These are phyloP conservation scores for Spheniscus mendiculus DNA, from an alignment of 2,113 vertebrate genomes.

Conservation along the genomic window DNA sequence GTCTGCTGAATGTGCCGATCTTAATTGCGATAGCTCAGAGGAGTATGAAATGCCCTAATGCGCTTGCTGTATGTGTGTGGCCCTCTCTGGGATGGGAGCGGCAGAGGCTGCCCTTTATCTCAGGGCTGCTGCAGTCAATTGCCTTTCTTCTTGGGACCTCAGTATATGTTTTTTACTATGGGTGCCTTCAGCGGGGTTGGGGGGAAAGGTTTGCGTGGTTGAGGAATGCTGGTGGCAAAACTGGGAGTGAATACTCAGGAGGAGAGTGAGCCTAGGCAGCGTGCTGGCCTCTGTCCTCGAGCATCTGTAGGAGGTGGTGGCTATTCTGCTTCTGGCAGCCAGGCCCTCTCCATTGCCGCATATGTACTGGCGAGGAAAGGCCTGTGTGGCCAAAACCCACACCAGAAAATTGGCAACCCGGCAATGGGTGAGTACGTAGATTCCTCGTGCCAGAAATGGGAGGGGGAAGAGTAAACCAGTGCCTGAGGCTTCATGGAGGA, in stretches of 20 bases:
- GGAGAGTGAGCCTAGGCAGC: background rate
- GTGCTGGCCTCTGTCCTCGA: background rate
- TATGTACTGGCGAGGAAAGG: background rate
- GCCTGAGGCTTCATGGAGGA: background rate
- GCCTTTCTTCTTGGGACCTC: background rate
- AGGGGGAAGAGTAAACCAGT: background rate
- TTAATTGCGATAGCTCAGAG: background rate
- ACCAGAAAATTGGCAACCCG: background rate
- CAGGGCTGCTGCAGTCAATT: background rate
- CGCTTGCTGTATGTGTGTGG: background rate
- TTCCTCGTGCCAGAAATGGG: background rate
- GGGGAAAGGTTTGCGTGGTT: background rate
- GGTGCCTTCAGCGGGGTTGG: background rate
- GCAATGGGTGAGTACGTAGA: background rate
- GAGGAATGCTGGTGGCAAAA: background rate
- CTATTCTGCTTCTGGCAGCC: background rate
- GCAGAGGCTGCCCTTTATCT: conserved; percentile 7
- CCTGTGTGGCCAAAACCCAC: conserved; percentile 5
- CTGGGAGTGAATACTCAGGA: background rate
- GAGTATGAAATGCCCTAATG: background rate
- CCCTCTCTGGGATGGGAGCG: background rate
- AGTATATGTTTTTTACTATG: background rate
- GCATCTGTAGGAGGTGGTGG: background rate
- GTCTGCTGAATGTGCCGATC: conserved; percentile 14
- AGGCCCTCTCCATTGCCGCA: background rate